Conservation (phyloP, 2,888 invertebrate genomes). For the Sipha maydis region DNA sequence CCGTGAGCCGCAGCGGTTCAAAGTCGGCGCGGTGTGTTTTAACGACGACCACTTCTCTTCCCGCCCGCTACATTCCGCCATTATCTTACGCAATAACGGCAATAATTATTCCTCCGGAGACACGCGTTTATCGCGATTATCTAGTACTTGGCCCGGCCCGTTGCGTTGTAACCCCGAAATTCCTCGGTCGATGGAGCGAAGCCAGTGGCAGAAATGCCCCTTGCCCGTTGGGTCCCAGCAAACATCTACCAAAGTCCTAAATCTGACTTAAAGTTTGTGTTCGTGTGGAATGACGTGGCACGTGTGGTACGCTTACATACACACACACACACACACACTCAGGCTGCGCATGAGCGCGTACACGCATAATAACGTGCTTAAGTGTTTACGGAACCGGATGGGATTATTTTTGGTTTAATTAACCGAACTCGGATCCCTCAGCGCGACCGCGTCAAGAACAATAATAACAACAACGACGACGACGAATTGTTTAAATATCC, state of each 20-base stretch:
- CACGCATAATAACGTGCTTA: not conserved
- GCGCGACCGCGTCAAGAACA: not conserved
- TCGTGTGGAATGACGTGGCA: not conserved
- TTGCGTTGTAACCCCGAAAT: not conserved
- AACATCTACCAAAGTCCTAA: constrained; percentile 34
- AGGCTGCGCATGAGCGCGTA: not conserved
- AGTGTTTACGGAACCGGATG: constrained; percentile 5
- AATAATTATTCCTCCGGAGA: constrained; percentile 35
- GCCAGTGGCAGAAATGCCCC: constrained; percentile 24
- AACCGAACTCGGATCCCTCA: not conserved
- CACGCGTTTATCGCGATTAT: constrained; percentile 53
- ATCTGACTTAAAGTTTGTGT: constrained; percentile 42
- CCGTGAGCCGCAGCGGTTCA: not conserved
- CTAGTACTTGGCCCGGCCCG: constrained; percentile 23
- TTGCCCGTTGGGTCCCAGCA: not conserved
- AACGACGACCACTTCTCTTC: constrained; percentile 14
- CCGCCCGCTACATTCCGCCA: not conserved
- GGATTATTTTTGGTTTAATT: constrained; percentile 45
- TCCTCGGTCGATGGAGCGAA: constrained; percentile 6
- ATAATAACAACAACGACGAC: not conserved
- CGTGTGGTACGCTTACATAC: not conserved
- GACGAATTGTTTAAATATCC: not conserved
- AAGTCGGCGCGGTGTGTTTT: constrained; percentile 25
- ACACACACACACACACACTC: not conserved
- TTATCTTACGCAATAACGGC: not conserved